These are phyloP conservation scores for Nomada flava DNA, from an alignment of 2,888 invertebrate species.

Conservation along the genomic window DNA sequence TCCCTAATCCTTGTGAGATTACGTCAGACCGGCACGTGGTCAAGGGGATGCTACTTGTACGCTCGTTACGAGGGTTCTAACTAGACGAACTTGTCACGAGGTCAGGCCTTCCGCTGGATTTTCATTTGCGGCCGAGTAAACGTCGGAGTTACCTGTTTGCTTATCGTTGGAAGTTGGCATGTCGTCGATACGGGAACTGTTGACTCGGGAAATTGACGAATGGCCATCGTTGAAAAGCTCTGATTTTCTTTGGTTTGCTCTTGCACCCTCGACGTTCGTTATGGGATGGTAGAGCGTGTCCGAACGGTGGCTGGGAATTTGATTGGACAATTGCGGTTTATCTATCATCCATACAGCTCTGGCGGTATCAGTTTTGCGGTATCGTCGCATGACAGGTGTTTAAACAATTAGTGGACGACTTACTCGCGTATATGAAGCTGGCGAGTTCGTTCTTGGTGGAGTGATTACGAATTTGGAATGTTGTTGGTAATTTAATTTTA, in stretches of 20 bases:
- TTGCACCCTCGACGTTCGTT: slow-evolving; percentile 16
- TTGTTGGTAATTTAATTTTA: not conserved
- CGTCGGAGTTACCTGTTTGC: slow-evolving; percentile 61
- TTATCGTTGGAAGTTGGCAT: slow-evolving; percentile 48
- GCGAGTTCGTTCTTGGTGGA: not conserved
- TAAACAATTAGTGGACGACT: slow-evolving; percentile 42
- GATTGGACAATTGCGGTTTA: slow-evolving; percentile 38
- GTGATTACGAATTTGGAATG: not conserved
- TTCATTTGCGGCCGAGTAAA: slow-evolving; percentile 33
- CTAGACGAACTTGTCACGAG: slow-evolving; percentile 20
- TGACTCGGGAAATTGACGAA: slow-evolving; percentile 66
- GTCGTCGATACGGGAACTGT: slow-evolving; percentile 54
- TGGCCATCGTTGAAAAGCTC: slow-evolving; percentile 18
- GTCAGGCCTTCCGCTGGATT: slow-evolving; percentile 43
- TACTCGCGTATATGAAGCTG: not conserved
- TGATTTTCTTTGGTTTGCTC: slow-evolving; percentile 1
- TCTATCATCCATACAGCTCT: slow-evolving; percentile 25
- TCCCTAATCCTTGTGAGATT: slow-evolving; percentile 58
- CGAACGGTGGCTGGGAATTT: slow-evolving; percentile 17
- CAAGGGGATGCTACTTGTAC: slow-evolving; percentile 35
- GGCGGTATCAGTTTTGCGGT: slow-evolving; percentile 24
- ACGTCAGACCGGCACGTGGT: slow-evolving; percentile 51
- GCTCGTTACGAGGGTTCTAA: slow-evolving; percentile 33
- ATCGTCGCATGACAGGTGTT: slow-evolving; percentile 47
- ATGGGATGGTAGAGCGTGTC: not conserved